Evolutionary conservation across 2,888 invertebrate genomes (phyloP).

Genomic region (Koerneria pararmatus): DNA sequence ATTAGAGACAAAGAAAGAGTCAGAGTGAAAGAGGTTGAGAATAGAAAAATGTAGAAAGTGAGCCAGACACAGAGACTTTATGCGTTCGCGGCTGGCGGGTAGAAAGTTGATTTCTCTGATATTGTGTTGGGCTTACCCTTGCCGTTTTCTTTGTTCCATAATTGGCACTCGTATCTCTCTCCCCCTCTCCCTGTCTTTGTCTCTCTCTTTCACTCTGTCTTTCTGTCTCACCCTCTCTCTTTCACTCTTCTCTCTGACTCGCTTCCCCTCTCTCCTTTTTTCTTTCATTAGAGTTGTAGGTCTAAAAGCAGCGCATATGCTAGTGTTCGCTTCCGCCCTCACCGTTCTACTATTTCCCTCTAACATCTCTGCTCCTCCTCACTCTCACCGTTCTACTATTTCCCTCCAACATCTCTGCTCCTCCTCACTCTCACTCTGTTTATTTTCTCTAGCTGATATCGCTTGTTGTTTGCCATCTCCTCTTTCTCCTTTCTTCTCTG

Average conservation of each 20-base stretch:
- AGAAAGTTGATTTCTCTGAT: too few relatives aligned
- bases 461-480: neutral
- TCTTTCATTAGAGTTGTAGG: neutral
- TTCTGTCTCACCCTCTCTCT: neutral
- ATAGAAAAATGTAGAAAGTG: too few relatives aligned
- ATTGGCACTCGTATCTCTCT: too few relatives aligned
- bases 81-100: too few relatives aligned
- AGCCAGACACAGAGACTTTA: too few relatives aligned
- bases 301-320: neutral
- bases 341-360: conserved; percentile 1
- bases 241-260: neutral
- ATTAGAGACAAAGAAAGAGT: too few relatives aligned
- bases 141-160: too few relatives aligned
- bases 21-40: too few relatives aligned
- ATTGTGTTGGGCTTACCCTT: too few relatives aligned
- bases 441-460: neutral
- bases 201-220: too few relatives aligned
- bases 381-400: neutral
- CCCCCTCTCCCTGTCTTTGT: too few relatives aligned
- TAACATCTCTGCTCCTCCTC: too few relatives aligned
- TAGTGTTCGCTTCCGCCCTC: neutral
- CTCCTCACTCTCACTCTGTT: conserved; percentile 10
- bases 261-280: conserved; percentile 10
- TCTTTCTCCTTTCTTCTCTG: neutral
- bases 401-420: neutral